Evolutionary conservation across 2,888 invertebrate species (phyloP).

Genomic region (Taenaris catops): DNA sequence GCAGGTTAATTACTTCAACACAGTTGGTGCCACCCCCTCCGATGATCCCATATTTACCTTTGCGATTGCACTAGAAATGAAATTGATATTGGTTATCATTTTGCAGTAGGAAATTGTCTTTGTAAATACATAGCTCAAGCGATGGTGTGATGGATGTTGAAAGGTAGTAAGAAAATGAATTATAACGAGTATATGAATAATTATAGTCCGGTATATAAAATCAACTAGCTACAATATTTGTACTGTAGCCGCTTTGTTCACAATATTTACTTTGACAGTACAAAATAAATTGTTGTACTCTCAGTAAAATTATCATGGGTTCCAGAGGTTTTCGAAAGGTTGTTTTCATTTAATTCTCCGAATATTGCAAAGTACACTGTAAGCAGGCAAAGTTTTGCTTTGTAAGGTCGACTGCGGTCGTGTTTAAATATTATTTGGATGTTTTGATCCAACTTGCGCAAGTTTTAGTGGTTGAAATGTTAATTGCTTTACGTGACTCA

Average conservation of each 20-base stretch:
- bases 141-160: too few species aligned
- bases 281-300: constrained; percentile 37
- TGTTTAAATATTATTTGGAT: constrained; percentile 20
- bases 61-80: constrained; percentile 58
- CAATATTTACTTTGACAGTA: constrained; percentile 38
- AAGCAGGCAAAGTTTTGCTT: constrained; percentile 21
- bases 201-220: too few species aligned
- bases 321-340: constrained; percentile 25
- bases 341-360: constrained; percentile 34
- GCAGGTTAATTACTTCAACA: constrained; percentile 65
- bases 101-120: too few species aligned
- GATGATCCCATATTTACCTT: constrained; percentile 66
- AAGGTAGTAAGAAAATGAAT: too few species aligned
- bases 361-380: constrained; percentile 25
- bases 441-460: constrained; percentile 23
- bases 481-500: too few species aligned
- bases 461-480: constrained; percentile 26
- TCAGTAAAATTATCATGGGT: constrained; percentile 19
- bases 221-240: constrained; percentile 1
- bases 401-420: constrained; percentile 22
- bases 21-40: constrained; percentile 70
- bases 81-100: too few species aligned
- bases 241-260: too few species aligned
- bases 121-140: too few species aligned
- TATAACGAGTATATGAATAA: too few species aligned